Evolutionary conservation across 1,140 invertebrate genomes (phyloP), one percentile per base, ranked within the genome.

Genomic region (Antheraea mylitta): DNA sequence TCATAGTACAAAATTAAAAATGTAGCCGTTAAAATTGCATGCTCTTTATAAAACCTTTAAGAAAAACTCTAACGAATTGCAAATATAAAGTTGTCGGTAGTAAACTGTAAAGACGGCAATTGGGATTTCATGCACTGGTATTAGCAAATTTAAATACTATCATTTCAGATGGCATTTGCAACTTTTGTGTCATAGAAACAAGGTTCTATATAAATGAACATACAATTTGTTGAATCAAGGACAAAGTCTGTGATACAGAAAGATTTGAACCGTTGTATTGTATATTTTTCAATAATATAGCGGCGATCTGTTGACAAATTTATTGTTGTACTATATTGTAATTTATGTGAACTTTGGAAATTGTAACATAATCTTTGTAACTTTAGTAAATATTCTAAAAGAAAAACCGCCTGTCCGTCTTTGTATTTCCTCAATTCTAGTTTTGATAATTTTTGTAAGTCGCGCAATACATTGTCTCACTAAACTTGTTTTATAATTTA

Each of bases 291-390:
- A 65, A 65, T 13, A 42, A 45, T 19, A 8, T 65, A 42, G n/a
- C 42, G 45, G 16, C 18, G 42, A 18, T 48, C n/a, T 65, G 64
- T 53, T 65, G 64, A 65, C 64, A 53, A 42, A 65, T 48, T 64
- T 45, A 48, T 65, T 53, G 64, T 42, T 19, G 16, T 10, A 48
- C 8, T 42, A 9, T 7, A 42, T 42, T 42, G 38, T 45, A 42
- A 65, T 65, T 65, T 48, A 53, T 63, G 61, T 63, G 30, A 63
- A 64, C 67, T 22, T 45, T 60, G 16, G 16, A 53, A 16, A 16
- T 13, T 16, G 16, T n/a, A 53, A 53, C 16, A 53, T 53, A 53
- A n/a, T 53, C 45, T 53, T 10, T 11, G 38, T 0, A 10, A 42
- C 0, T 42, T 13, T 1, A 9, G 6, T 53, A 6, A 53, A 16